A percentile compares a stretch with the other conserved stretches of the same genome.
Evolutionary conservation across 1,140 invertebrate species (phyloP).

Genomic region (Cotesia glomerata): DNA sequence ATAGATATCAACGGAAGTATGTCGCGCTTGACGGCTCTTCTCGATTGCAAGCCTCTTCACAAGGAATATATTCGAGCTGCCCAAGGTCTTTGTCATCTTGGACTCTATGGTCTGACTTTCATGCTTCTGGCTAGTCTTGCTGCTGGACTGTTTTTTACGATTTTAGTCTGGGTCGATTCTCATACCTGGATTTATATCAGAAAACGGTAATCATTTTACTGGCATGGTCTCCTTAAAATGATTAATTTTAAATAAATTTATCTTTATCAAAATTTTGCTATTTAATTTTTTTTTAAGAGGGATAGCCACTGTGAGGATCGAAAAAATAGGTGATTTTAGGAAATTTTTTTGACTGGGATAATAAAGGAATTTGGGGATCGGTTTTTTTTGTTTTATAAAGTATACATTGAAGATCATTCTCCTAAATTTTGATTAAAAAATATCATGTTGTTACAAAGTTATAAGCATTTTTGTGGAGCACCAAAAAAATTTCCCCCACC

Average conservation of each 20-base stretch:
- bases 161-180: slow-evolving; percentile 91
- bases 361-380: too few relatives aligned
- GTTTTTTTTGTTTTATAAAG: too few relatives aligned
- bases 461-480: too few relatives aligned
- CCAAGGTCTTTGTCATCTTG: slow-evolving; percentile 79
- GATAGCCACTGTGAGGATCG: too few relatives aligned
- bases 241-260: not conserved
- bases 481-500: too few relatives aligned
- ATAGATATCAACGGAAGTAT: slow-evolving; percentile 70
- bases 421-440: too few relatives aligned
- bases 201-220: slow-evolving; percentile 71
- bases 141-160: slow-evolving; percentile 86
- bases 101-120: slow-evolving; percentile 78
- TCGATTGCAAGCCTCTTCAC: slow-evolving; percentile 82
- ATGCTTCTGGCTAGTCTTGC: slow-evolving; percentile 84
- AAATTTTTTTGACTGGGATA: too few relatives aligned
- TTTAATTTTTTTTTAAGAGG: not conserved
- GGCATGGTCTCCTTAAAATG: too few relatives aligned
- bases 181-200: slow-evolving; percentile 96
- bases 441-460: too few relatives aligned
- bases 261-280: not conserved
- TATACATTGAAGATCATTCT: too few relatives aligned
- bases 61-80: slow-evolving; percentile 79
- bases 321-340: too few relatives aligned
- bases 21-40: slow-evolving; percentile 69